phyloP scores from a whole-genome alignment of 2,797 vertebrate species.

The Ctenosaura bakeri region DNA sequence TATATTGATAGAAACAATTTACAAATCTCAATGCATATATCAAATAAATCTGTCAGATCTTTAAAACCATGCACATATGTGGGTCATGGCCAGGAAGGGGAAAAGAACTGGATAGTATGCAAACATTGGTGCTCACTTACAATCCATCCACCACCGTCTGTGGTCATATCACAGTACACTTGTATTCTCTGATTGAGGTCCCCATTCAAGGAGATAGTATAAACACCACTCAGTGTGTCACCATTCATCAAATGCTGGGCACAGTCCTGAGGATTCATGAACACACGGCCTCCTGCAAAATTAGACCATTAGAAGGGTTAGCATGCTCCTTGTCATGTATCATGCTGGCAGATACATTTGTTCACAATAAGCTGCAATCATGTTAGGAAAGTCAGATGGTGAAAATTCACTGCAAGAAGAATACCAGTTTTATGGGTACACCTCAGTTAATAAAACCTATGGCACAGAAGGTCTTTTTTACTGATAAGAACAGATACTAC shows the following conservation, averaged over 20 bases:
- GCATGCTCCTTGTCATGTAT: neutral
- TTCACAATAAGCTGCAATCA: neutral
- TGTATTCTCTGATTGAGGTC: constrained; percentile 91
- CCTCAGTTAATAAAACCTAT: no score
- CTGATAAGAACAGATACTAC: no score
- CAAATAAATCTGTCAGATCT: neutral
- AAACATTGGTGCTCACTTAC: constrained; percentile 83
- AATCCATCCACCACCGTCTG: constrained; percentile 95
- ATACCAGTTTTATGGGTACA: neutral
- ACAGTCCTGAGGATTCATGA: constrained; percentile 95
- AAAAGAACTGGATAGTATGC: neutral
- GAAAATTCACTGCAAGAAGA: neutral
- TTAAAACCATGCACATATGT: neutral
- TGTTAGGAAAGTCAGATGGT: neutral
- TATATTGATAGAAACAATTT: neutral
- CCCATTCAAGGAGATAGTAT: constrained; percentile 94
- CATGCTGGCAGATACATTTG: neutral
- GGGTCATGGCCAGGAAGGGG: neutral
- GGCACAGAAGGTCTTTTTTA: no score
- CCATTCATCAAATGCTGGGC: constrained; percentile 96
- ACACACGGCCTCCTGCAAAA: constrained; percentile 89
- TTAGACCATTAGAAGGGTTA: constrained; percentile 16
- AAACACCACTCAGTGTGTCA: constrained; percentile 90
- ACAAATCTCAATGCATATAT: neutral
- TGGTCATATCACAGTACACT: constrained; percentile 97